Evolutionary conservation across 2,113 vertebrate species (phyloP).

Genomic region (Meleagris gallopavo): DNA sequence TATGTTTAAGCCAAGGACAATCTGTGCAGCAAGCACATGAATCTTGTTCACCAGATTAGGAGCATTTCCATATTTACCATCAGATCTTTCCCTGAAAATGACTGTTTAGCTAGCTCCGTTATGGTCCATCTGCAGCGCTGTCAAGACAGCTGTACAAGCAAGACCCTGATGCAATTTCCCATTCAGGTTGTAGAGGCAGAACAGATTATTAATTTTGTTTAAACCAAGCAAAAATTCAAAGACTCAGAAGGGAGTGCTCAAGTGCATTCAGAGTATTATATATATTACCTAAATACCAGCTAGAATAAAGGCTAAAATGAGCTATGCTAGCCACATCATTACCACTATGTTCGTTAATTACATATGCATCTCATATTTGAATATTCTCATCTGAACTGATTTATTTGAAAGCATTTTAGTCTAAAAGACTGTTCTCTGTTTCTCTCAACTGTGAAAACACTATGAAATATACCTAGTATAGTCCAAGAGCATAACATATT

Average conservation of each 20-base stretch:
- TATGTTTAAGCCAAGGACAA: neutral
- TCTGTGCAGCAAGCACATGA: rapidly evolving
- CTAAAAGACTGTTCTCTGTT: neutral
- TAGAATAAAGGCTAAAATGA: neutral
- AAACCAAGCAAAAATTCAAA: constrained; percentile 13
- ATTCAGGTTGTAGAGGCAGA: neutral
- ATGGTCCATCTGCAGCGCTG: neutral
- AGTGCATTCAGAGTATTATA: neutral
- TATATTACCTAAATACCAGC: neutral
- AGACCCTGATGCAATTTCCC: neutral
- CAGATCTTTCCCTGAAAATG: neutral
- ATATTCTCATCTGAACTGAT: neutral
- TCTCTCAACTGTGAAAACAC: neutral
- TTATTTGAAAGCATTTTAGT: neutral
- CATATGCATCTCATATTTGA: neutral
- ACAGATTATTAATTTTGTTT: neutral
- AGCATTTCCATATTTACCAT: neutral
- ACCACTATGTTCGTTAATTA: neutral
- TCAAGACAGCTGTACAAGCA: neutral
- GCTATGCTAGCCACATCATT: neutral
- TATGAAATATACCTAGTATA: neutral
- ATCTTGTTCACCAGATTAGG: neutral
- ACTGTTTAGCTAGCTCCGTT: neutral
- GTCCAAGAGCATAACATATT: neutral
- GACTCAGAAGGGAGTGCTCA: neutral